These are phyloP conservation scores for Thermophis baileyi DNA, from an alignment of 2,113 vertebrate genomes.

Conservation along the genomic window DNA sequence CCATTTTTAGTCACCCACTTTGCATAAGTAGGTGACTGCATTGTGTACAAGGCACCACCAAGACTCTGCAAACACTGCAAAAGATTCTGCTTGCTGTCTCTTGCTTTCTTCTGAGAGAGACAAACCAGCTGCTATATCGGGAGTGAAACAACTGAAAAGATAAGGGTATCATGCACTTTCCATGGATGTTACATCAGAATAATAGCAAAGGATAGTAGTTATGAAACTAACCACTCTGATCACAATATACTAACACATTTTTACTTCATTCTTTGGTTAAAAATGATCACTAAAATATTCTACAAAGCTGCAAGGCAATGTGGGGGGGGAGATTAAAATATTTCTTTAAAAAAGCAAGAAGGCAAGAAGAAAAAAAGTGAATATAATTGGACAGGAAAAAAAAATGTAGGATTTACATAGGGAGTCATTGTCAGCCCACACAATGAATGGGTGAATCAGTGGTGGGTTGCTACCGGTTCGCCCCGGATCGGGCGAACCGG, in stretches of 20 bases:
- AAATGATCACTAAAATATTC: neutral
- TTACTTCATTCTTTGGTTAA: neutral
- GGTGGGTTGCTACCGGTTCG: too few species aligned
- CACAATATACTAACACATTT: neutral
- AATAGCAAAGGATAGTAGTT: neutral
- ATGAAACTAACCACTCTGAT: neutral
- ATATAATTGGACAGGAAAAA: neutral
- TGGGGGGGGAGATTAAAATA: neutral
- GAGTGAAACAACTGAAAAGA: neutral
- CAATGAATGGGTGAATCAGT: too few species aligned
- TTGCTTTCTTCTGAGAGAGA: neutral
- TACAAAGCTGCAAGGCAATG: neutral
- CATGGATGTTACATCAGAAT: neutral
- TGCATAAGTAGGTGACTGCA: neutral
- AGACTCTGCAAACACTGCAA: neutral
- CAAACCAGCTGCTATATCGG: neutral
- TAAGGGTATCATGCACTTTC: neutral
- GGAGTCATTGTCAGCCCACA: neutral
- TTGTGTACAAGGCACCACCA: neutral
- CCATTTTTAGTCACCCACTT: constrained; percentile 7
- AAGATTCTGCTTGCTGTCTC: neutral
- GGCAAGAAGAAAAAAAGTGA: neutral
- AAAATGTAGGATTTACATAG: neutral
- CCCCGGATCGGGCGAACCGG: too few species aligned
- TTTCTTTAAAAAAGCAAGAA: neutral